These are phyloP conservation scores for Rhombomys opimus DNA, from an alignment of 2,113 vertebrate genomes.

Conservation along the genomic window DNA sequence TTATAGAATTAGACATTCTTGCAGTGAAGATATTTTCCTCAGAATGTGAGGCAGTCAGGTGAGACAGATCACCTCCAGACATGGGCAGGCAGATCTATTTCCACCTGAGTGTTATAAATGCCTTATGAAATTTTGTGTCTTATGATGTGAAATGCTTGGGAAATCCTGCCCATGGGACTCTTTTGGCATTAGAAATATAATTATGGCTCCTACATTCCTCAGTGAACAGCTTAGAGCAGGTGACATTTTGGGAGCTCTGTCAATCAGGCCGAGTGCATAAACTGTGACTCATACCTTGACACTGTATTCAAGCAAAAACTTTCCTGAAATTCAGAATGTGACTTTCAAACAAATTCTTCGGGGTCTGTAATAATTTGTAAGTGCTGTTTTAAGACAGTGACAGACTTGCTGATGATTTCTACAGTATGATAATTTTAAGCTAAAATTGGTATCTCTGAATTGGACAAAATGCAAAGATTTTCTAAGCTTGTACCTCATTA, in stretches of 20 bases:
- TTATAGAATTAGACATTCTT: neutral
- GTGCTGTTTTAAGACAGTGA: neutral
- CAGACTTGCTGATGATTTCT: neutral
- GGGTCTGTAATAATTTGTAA: neutral
- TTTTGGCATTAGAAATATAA: slow-evolving; percentile 54
- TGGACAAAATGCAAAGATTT: neutral
- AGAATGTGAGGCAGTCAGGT: neutral
- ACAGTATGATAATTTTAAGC: neutral
- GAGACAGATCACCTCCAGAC: neutral
- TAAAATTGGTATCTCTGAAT: neutral
- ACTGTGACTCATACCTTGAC: neutral
- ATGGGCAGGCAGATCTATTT: neutral
- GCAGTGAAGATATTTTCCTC: neutral
- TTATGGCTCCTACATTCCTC: slow-evolving; percentile 37
- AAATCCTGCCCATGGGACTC: neutral
- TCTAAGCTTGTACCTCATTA: neutral
- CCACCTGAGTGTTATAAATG: neutral
- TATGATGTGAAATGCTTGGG: neutral
- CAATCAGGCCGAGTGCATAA: neutral
- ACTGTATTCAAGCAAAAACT: neutral
- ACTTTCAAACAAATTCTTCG: neutral
- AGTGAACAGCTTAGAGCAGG: slow-evolving; percentile 24
- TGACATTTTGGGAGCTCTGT: slow-evolving; percentile 56
- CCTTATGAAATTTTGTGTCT: neutral
- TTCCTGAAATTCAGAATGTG: neutral